These are phyloP conservation scores for Liodrosophila aerea DNA, from an alignment of 2,888 invertebrate species.

Conservation along the genomic window DNA sequence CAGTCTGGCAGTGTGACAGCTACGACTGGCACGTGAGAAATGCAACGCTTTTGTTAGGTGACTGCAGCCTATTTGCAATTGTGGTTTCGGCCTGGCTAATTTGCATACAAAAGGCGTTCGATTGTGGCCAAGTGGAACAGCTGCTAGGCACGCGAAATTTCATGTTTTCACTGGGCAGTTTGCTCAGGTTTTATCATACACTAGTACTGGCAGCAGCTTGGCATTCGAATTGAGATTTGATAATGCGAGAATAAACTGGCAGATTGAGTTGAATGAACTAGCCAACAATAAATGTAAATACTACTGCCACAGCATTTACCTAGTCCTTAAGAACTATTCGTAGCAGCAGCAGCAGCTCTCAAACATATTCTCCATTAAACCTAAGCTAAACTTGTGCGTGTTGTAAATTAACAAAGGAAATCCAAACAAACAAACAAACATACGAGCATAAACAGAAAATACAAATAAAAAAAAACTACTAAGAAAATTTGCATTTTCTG, in stretches of 20 bases:
- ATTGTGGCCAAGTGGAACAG: constrained; percentile 60
- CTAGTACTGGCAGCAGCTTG: constrained; percentile 27
- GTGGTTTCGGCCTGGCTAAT: constrained; percentile 47
- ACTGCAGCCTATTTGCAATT: constrained; percentile 17
- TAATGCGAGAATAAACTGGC: constrained; percentile 44
- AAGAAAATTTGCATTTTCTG: constrained; percentile 20
- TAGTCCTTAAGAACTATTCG: constrained; percentile 34
- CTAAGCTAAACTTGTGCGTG: constrained; percentile 69
- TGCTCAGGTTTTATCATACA: constrained; percentile 42
- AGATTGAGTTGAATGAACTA: constrained; percentile 29
- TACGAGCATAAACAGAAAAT: not conserved
- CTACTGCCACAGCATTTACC: constrained; percentile 18
- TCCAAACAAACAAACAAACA: constrained; percentile 9
- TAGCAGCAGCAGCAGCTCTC: constrained; percentile 33
- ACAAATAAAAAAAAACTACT: constrained; percentile 6
- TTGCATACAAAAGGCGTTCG: constrained; percentile 73
- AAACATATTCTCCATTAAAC: constrained; percentile 64
- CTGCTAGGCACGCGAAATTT: constrained; percentile 36
- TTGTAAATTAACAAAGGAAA: constrained; percentile 60
- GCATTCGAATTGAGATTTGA: constrained; percentile 11
- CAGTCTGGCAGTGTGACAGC: constrained; percentile 28
- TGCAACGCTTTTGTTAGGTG: constrained; percentile 34
- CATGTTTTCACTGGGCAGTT: constrained; percentile 6
- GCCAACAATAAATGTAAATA: constrained; percentile 57
- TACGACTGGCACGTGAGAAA: constrained; percentile 44